Percentiles rank a stretch among this genome's conserved stretches.
Conservation (phyloP, 1,140 invertebrate species). For the Ooceraea biroi region DNA sequence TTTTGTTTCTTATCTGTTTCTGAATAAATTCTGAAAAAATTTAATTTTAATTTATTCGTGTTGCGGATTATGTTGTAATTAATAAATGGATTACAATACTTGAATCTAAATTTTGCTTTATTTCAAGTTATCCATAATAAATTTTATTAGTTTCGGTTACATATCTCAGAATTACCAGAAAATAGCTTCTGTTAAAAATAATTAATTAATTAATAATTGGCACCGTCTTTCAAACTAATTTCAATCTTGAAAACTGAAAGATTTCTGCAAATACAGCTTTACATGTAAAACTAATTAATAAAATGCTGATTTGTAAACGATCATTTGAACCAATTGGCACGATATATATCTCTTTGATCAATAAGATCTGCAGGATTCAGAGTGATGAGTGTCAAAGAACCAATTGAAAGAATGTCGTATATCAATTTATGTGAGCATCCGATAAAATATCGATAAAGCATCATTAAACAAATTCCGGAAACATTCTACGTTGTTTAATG, state of each 20-base stretch:
- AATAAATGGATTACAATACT: too few species aligned
- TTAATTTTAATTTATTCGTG: neutral
- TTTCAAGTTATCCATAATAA: neutral
- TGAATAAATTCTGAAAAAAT: neutral
- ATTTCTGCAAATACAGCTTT: too few species aligned
- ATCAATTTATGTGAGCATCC: constrained; percentile 44
- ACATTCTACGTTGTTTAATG: neutral
- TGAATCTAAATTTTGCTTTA: neutral
- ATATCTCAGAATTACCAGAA: too few species aligned
- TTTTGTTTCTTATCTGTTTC: neutral
- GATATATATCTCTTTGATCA: constrained; percentile 25
- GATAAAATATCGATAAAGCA: constrained; percentile 13
- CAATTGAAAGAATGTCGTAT: constrained; percentile 55
- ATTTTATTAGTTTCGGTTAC: too few species aligned
- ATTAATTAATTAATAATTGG: too few species aligned
- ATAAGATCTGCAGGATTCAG: constrained; percentile 58
- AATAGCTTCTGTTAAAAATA: neutral
- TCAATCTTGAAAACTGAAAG: too few species aligned
- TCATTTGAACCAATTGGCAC: neutral
- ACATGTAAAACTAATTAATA: too few species aligned
- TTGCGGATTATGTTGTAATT: too few species aligned
- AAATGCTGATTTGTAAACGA: neutral
- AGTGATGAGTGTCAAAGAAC: constrained; percentile 67
- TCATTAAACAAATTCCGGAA: neutral
- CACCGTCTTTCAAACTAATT: too few species aligned